Percentiles rank a stretch among this genome's conserved stretches.
These are phyloP conservation scores for Drosophila chauvacae DNA, from an alignment of 1,140 invertebrate genomes.

Conservation along the genomic window DNA sequence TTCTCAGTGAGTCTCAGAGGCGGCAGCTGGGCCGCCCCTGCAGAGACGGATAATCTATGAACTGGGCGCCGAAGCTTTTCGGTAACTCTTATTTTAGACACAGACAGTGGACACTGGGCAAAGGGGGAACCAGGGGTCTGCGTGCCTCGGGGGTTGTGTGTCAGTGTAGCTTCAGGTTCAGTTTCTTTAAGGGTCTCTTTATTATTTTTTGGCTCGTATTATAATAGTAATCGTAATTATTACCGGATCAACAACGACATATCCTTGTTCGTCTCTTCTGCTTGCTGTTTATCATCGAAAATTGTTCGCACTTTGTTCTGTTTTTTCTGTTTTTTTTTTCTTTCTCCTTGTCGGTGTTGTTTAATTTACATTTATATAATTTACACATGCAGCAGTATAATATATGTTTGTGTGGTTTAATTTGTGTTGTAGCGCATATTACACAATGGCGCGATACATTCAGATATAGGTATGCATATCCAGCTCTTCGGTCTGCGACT, in stretches of 20 bases:
- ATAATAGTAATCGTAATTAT: slow-evolving; percentile 77
- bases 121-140: background rate
- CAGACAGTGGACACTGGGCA: slow-evolving; percentile 30
- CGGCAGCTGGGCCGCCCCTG: slow-evolving; percentile 8
- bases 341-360: slow-evolving; percentile 11
- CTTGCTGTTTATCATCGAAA: slow-evolving; percentile 50
- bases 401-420: slow-evolving; percentile 41
- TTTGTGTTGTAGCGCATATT: slow-evolving; percentile 71
- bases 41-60: slow-evolving; percentile 26
- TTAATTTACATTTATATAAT: slow-evolving; percentile 69
- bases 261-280: slow-evolving; percentile 32
- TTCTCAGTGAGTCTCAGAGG: slow-evolving; percentile 48
- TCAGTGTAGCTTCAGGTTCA: slow-evolving; percentile 12
- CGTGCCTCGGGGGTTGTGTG: slow-evolving; percentile 9
- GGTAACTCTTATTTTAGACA: slow-evolving; percentile 23
- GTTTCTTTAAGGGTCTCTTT: slow-evolving; percentile 68
- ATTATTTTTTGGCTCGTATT: slow-evolving; percentile 69
- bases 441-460: slow-evolving; percentile 76
- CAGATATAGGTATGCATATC: slow-evolving; percentile 43
- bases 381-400: slow-evolving; percentile 65
- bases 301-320: slow-evolving; percentile 47
- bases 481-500: slow-evolving; percentile 18
- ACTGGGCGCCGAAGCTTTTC: slow-evolving; percentile 15
- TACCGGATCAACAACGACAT: slow-evolving; percentile 64
- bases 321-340: background rate